Evolutionary conservation across 2,797 vertebrate genomes (phyloP), one percentile per base, ranked within the genome.

Genomic region (Microcaecilia unicolor): DNA sequence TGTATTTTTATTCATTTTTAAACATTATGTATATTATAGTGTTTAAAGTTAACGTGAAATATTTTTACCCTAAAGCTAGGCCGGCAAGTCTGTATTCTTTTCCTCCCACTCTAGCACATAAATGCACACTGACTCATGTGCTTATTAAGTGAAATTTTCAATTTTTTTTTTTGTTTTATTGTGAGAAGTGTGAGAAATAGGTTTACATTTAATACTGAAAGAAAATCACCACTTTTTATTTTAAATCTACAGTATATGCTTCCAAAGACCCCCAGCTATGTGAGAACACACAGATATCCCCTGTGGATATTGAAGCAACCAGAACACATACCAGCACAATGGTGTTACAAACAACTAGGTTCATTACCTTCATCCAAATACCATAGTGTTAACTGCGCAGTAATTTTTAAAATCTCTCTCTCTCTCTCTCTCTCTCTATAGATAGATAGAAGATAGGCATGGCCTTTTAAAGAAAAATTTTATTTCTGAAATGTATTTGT

Each of bases 21-120:
- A 61, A 76, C n/a, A n/a, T n/a, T 66, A 74, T 71, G 67, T 77
- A 79, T 61, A 59, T 75, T 64, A 70, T 67, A 72, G 74, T 80
- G 68, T 79, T 76, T 76, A n/a, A 71, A 74, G 59, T 78, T 72
- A n/a, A 61, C 70, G 61, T 50, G 58, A 49, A 51, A 65, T 56
- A 63, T 64, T 67, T 73, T 53, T 66, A 44, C 51, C n/a, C n/a
- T n/a, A n/a, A n/a, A n/a, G n/a, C 64, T 51, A 69, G 60, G 59
- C 43, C 66, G 65, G 33, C 46, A 63, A 49, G 60, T 36, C 32
- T 43, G n/a, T n/a, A n/a, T n/a, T 58, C 35, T 53, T 52, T 46
- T 30, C 61, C 51, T 51, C 62, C 32, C 55, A 52, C 47, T 33
- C 41, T 32, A 62, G 72, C 75, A 74, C 74, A 72, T 72, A 62